Base-by-base conservation (phyloP, 2,797 vertebrate species). In the Cheirogaleus major region DNA sequence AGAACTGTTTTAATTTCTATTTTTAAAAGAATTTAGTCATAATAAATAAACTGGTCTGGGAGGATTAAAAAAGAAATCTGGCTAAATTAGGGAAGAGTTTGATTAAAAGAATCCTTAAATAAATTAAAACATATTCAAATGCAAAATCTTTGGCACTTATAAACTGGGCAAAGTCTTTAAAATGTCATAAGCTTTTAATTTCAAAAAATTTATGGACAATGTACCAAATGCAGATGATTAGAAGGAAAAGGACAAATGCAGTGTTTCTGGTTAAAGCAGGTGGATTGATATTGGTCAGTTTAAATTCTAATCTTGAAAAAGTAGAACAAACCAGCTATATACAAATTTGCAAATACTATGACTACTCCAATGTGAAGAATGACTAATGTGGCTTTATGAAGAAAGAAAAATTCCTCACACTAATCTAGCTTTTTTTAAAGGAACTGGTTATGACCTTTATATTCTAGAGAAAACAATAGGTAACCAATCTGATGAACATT, bases 61-160 rank as follows among this genome's bases (percentile, higher is more conserved):
- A 96, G 76, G 93, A 91, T 93, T 96, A 82, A 97, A 95, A 96
- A 95, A 89, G 96, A 93, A 95, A 95, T 70, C 13, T 91, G 82
- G 79, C 92, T 96, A 95, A 94, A 94, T 93, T 86, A 94, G 93
- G 93, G 65, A 93, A 97, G 70, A 95, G 23, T 93, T 89, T 94
- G 75, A 96, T 97, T 93, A 96, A 94, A 95, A 92, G 82, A 91
- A 87, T 92, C 83, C 69, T 96, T 95, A 94, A 96, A 83, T 93
- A 95, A 95, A 75, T 95, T 94, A 96, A 97, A 97, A 91, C 96
- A 69, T 72, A 97, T 93, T 96, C 79, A 94, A 95, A 96, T 93
- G 75, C 15, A 76, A 96, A 93, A 80, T 89, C 25, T 27, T 85
- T 96, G 83, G 75, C 89, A 94, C 80, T 91, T 89, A 94, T 89